phyloP scores from a whole-genome alignment of 2,797 vertebrate genomes.

The Danio aesculapii region DNA sequence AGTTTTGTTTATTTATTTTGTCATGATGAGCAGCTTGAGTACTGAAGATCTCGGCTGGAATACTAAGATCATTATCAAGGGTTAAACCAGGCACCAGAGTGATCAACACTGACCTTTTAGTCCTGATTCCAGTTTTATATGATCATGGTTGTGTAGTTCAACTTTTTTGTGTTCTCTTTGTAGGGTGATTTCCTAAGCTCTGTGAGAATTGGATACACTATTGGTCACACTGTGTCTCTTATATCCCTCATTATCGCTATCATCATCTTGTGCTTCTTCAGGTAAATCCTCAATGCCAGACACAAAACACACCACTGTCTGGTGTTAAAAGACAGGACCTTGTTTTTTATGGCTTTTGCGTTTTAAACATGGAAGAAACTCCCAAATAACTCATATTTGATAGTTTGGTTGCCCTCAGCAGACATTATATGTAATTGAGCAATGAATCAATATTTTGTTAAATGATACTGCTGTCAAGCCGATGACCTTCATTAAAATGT shows the following conservation, averaged over 20 bases:
- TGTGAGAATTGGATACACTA: constrained; percentile 92
- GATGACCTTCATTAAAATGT: constrained; percentile 14
- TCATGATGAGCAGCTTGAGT: too few relatives aligned
- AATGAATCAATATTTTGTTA: constrained; percentile 11
- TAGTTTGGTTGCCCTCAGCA: constrained; percentile 14
- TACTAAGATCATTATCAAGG: too few relatives aligned
- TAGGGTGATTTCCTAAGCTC: constrained; percentile 81
- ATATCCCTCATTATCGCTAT: constrained; percentile 87
- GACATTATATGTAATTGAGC: background rate
- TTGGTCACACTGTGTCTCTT: constrained; percentile 93
- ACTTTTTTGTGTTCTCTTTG: constrained; percentile 30
- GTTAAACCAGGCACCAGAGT: background rate
- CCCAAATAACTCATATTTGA: background rate
- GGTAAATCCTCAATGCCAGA: constrained; percentile 67
- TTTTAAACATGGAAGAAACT: constrained; percentile 23
- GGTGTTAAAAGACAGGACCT: background rate
- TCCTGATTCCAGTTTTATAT: constrained; percentile 1
- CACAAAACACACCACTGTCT: background rate
- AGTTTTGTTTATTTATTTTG: too few relatives aligned
- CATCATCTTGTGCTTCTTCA: constrained; percentile 80
- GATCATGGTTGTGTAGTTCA: background rate
- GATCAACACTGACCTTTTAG: background rate
- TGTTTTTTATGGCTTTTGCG: background rate
- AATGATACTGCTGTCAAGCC: constrained; percentile 7
- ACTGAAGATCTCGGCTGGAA: too few relatives aligned